phyloP scores from a whole-genome alignment of 2,888 invertebrate species.

The Empis livida region DNA sequence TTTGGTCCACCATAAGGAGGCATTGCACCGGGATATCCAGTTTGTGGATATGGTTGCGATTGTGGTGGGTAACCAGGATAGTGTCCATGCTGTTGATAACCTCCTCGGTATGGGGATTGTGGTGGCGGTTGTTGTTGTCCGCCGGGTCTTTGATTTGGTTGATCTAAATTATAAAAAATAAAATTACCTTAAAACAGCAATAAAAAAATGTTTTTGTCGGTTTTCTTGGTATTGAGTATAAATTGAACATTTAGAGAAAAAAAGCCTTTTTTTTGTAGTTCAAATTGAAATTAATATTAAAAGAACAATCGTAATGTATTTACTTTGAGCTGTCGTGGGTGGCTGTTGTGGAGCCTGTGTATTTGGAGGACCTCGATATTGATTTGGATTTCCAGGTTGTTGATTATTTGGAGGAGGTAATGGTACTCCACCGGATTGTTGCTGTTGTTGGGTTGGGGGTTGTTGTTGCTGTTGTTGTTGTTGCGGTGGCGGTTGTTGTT shows the following conservation, averaged over 20 bases:
- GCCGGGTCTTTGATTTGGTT: slow-evolving; percentile 41
- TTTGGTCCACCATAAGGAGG: slow-evolving; percentile 30
- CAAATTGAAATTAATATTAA: neutral
- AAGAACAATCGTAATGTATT: slow-evolving; percentile 12
- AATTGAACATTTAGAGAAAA: no score
- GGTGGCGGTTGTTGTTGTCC: slow-evolving; percentile 14
- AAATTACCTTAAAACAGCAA: no score
- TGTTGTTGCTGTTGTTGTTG: slow-evolving; percentile 24
- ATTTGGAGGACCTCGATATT: slow-evolving; percentile 18
- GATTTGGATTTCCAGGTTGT: slow-evolving; percentile 19
- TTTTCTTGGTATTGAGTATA: no score
- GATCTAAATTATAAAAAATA: slow-evolving; percentile 24
- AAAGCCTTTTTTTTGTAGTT: no score
- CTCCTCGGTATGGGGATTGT: slow-evolving; percentile 37
- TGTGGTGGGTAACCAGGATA: slow-evolving; percentile 38
- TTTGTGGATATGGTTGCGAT: slow-evolving; percentile 40
- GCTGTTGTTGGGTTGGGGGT: slow-evolving; percentile 24
- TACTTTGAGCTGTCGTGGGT: slow-evolving; percentile 17
- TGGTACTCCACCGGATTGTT: slow-evolving; percentile 14
- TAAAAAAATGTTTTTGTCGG: no score
- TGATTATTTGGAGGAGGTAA: slow-evolving; percentile 22
- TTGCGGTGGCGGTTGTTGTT: slow-evolving; percentile 21
- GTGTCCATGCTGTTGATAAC: slow-evolving; percentile 38
- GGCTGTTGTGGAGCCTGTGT: slow-evolving; percentile 19
- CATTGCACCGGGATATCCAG: slow-evolving; percentile 41